Conservation (phyloP, 30 jellyfish, hydroid and myxozoan genomes). For the Cassiopea xamachana region DNA sequence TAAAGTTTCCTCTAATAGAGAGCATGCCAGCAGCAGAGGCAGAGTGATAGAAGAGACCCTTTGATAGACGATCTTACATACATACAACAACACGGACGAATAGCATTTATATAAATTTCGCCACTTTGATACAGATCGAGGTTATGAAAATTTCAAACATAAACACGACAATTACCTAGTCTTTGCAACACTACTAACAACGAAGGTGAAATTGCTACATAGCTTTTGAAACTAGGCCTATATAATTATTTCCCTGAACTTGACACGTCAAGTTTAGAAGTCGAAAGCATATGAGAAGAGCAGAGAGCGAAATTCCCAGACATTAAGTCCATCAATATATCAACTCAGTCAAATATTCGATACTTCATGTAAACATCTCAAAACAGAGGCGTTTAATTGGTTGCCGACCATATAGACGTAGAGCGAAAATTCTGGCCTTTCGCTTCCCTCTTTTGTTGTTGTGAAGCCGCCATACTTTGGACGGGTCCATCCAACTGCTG, state of each 20-base stretch:
- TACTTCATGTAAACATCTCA: conserved; percentile 50
- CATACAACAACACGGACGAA: conserved; percentile 46
- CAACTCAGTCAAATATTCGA: conserved; percentile 3
- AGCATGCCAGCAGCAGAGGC: background rate
- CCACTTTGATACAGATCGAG: conserved; percentile 72
- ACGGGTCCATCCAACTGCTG: conserved; percentile 59
- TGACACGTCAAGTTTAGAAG: conserved; percentile 17
- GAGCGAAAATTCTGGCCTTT: conserved; percentile 34
- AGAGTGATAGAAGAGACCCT: background rate
- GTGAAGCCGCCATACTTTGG: conserved; percentile 68
- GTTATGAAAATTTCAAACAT: conserved; percentile 62
- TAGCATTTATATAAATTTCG: conserved; percentile 63
- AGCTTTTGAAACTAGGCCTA: conserved; percentile 15
- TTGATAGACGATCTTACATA: conserved; percentile 5
- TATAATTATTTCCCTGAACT: conserved; percentile 20
- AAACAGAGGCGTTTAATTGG: conserved; percentile 24
- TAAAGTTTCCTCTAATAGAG: background rate
- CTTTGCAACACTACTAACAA: conserved; percentile 5
- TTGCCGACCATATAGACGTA: conserved; percentile 66
- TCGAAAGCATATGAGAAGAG: background rate
- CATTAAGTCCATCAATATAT: background rate
- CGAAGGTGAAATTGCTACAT: background rate
- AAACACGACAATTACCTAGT: conserved; percentile 67
- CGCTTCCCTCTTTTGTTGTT: conserved; percentile 64
- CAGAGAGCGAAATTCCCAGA: background rate